Base-by-base conservation (phyloP, 2,113 vertebrate genomes). In the Oreochromis niloticus region DNA sequence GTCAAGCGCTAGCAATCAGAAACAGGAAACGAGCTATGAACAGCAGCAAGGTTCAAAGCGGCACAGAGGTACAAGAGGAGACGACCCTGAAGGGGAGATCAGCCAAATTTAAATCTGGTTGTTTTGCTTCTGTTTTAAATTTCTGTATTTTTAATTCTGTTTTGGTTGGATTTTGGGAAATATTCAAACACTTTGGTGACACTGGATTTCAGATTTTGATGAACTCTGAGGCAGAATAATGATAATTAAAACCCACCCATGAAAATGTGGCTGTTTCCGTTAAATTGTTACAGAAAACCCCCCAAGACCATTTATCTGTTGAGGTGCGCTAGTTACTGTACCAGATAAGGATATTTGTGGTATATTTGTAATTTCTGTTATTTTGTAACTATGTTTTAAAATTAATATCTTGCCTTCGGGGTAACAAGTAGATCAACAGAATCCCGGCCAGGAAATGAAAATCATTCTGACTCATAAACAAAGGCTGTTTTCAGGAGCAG, bases 1-100 rank as follows among this genome's bases (percentile, higher is more conserved):
- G 6, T 43, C 4, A 41, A 41, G 39, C 0, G 0, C 43, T 5
- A 7, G 9, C 43, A 48, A 16, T 75, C 24, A 50, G 27, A 78
- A 14, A 52, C 27, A 17, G 73, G 73, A 78, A 32, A 6, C 0
- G 2, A 0, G 34, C 27, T 12, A 78, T 50, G 43, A 50, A 34
- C 30, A 34, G 73, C 27, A n/a, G 63, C 61, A 0, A n/a, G 9
- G 9, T 34, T 63, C 32, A 36, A 36, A 66, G 32, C 4, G 2
- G 6, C 43, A 30, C 24, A 48, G 43, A 75, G 71, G 24, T 50
- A 32, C 43, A 50, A 12, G 46, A 50, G 16, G 24, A 32, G 43
- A n/a, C 1, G 9, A 12, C 16, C 6, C n/a, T 1, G 24, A 50
- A 78, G 43, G 6, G 4, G 43, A 78, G 24, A 11, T 50, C 71